These are phyloP conservation scores for Sinohyriopsis cumingii DNA, from an alignment of 2,888 invertebrate species.

Conservation along the genomic window DNA sequence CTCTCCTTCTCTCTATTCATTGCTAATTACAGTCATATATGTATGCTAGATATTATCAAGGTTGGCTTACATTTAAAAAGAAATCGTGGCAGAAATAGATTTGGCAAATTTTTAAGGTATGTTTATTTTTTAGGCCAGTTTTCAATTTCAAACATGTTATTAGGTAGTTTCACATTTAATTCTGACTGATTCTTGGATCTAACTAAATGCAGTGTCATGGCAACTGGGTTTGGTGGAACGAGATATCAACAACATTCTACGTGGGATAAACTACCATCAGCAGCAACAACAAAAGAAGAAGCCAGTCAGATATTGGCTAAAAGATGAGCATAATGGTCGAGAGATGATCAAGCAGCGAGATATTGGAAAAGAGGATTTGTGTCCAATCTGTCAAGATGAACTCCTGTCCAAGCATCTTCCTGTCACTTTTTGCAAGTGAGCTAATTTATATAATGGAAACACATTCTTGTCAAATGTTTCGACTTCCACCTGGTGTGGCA, in stretches of 20 bases:
- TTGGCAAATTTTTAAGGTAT: too few species aligned
- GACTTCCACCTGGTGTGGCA: too few species aligned
- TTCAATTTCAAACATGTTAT: background rate
- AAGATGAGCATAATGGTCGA: slow-evolving; percentile 47
- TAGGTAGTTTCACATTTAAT: background rate
- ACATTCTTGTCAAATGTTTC: too few species aligned
- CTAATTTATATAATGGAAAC: background rate
- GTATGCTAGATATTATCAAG: too few species aligned
- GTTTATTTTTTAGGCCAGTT: too few species aligned
- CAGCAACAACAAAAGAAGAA: slow-evolving; percentile 39
- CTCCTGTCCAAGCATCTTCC: slow-evolving; percentile 66
- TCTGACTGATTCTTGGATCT: background rate
- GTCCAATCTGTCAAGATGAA: slow-evolving; percentile 73
- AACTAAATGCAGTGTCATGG: slow-evolving; percentile 67
- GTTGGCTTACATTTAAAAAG: too few species aligned
- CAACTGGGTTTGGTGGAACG: slow-evolving; percentile 71
- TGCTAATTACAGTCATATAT: too few species aligned
- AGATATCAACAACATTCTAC: slow-evolving; percentile 69
- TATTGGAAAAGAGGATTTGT: slow-evolving; percentile 69
- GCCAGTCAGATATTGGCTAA: slow-evolving; percentile 28
- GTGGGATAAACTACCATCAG: slow-evolving; percentile 46
- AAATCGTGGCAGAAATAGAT: too few species aligned
- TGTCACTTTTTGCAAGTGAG: slow-evolving; percentile 72
- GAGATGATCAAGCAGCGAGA: slow-evolving; percentile 61
- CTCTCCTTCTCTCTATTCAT: too few species aligned